Conservation (phyloP, 2,113 vertebrate species). For the Platichthys stellatus region DNA sequence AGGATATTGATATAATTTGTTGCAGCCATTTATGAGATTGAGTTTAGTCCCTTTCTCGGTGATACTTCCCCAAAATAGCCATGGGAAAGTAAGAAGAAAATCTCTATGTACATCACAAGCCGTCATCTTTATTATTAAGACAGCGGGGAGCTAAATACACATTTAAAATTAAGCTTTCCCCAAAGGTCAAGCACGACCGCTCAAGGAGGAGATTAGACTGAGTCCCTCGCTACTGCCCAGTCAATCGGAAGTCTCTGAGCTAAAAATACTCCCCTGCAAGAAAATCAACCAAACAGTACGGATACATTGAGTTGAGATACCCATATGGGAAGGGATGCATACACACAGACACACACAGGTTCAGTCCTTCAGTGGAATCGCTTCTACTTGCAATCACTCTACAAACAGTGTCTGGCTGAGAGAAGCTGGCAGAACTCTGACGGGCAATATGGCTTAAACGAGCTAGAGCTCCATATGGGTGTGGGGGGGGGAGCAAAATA, state of each 20-base stretch:
- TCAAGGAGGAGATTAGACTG: constrained; percentile 16
- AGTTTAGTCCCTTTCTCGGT: neutral
- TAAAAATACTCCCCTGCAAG: neutral
- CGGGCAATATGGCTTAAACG: constrained; percentile 62
- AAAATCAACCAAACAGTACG: neutral
- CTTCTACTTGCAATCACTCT: constrained; percentile 35
- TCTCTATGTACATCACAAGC: neutral
- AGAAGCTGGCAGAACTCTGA: constrained; percentile 56
- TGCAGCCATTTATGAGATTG: neutral
- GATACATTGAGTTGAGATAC: neutral
- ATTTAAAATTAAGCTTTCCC: constrained; percentile 48
- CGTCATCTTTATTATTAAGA: constrained; percentile 10
- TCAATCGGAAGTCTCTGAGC: neutral
- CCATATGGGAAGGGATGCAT: neutral
- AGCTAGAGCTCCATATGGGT: constrained; percentile 60
- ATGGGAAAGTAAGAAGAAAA: neutral
- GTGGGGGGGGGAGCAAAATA: constrained; percentile 24
- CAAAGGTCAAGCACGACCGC: constrained; percentile 34
- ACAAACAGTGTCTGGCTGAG: constrained; percentile 49
- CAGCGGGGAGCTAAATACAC: constrained; percentile 31
- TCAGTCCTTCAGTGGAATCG: constrained; percentile 17
- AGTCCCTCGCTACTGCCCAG: neutral
- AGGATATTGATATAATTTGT: neutral
- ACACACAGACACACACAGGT: neutral
- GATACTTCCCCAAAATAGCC: neutral